Conservation (phyloP, 2,888 invertebrate species). For the Eristalinus sepulchralis region DNA sequence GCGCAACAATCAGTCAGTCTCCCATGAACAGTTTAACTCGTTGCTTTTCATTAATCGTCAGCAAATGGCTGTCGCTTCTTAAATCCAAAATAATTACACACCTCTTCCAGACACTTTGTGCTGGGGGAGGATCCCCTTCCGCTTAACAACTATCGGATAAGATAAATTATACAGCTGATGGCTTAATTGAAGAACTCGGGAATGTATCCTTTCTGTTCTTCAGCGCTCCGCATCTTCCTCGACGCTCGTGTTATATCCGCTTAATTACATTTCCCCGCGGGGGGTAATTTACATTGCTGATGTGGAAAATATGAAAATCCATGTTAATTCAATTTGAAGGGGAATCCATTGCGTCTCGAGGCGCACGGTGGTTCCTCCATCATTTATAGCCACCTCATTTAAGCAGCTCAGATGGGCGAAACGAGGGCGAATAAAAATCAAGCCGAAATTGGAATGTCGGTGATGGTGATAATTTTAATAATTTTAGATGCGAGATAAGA, state of each 20-base stretch:
- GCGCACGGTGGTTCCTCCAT: not conserved
- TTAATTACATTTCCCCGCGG: not conserved
- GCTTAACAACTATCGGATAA: constrained; percentile 4
- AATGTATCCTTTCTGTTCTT: not conserved
- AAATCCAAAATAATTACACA: constrained; percentile 18
- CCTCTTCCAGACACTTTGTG: not conserved
- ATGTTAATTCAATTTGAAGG: constrained; percentile 11
- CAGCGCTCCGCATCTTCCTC: not conserved
- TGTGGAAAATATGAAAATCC: constrained; percentile 6
- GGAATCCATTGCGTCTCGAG: not conserved
- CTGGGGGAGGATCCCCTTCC: not conserved
- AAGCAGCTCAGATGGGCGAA: not conserved
- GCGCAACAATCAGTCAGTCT: not conserved
- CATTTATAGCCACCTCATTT: not conserved
- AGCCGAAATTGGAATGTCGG: not conserved
- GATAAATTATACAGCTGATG: constrained; percentile 9
- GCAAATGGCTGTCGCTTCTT: not conserved
- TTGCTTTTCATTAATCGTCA: not conserved
- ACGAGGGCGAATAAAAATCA: not conserved
- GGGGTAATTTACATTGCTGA: constrained; percentile 1
- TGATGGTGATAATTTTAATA: too few species aligned
- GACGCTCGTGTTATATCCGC: constrained; percentile 3
- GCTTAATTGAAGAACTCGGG: constrained; percentile 24
- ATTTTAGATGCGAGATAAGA: not conserved
- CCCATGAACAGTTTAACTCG: not conserved